phyloP scores from a whole-genome alignment of 2,888 invertebrate species.

The Thymelicus sylvestris region DNA sequence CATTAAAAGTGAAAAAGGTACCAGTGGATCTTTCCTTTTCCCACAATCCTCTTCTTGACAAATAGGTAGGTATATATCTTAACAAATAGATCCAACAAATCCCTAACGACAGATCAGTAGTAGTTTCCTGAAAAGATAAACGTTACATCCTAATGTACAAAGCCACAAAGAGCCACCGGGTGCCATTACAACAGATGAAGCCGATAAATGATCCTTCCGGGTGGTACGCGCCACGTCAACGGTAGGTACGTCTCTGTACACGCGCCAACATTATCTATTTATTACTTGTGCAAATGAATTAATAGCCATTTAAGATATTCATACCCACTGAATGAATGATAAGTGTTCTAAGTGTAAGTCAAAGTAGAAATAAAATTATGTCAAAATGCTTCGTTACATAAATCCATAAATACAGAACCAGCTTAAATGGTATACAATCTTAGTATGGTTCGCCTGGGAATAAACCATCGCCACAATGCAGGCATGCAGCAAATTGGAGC shows the following conservation, averaged over 20 bases:
- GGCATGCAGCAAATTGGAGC: too few species aligned
- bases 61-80: too few species aligned
- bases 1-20: too few species aligned
- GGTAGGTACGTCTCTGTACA: not conserved
- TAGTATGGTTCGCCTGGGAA: too few species aligned
- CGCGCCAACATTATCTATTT: slow-evolving; percentile 5
- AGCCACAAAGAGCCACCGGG: not conserved
- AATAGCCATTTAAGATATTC: not conserved
- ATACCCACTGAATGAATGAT: not conserved
- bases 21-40: too few species aligned
- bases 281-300: not conserved
- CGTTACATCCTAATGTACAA: slow-evolving; percentile 1
- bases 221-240: not conserved
- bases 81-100: too few species aligned
- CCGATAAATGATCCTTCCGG: slow-evolving; percentile 12
- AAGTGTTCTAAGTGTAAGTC: not conserved
- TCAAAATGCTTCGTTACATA: too few species aligned
- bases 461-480: too few species aligned
- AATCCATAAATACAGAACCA: too few species aligned
- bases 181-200: not conserved
- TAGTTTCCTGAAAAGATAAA: not conserved
- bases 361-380: not conserved
- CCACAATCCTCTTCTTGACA: too few species aligned
- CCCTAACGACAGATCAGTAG: too few species aligned
- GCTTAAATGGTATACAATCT: too few species aligned